phyloP scores from a whole-genome alignment of 1,140 invertebrate species.

The Phenacoccus solenopsis region DNA sequence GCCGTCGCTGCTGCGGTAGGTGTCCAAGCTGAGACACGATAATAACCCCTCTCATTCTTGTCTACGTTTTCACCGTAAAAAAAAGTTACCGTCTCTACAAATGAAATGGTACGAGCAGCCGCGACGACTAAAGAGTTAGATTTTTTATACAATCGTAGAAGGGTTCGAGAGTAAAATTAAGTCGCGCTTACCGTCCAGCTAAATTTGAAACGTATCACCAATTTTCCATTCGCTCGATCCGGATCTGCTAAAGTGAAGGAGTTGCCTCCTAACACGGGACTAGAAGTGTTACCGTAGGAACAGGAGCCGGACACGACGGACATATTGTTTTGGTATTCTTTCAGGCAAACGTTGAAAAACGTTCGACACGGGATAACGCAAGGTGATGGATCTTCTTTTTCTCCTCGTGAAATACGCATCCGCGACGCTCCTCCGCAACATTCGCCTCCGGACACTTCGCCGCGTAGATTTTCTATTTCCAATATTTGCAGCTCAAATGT shows the following conservation, averaged over 20 bases:
- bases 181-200: conserved; percentile 71
- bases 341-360: conserved; percentile 74
- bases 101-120: background rate
- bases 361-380: conserved; percentile 59
- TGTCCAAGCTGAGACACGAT: conserved; percentile 4
- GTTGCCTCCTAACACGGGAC: conserved; percentile 68
- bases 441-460: conserved; percentile 60
- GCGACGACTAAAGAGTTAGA: background rate
- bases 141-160: background rate
- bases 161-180: conserved; percentile 13
- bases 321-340: conserved; percentile 79
- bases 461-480: conserved; percentile 72
- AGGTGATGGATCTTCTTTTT: conserved; percentile 29
- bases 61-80: background rate
- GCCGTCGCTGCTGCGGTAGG: conserved; percentile 3
- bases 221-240: conserved; percentile 45
- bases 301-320: conserved; percentile 57
- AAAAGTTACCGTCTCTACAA: background rate
- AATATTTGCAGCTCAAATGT: conserved; percentile 84
- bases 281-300: conserved; percentile 78
- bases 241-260: conserved; percentile 74
- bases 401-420: conserved; percentile 19
- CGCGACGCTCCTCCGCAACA: conserved; percentile 54
- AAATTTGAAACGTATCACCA: conserved; percentile 73
- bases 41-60: background rate